A percentile compares a stretch with the other conserved stretches of the same genome.
Evolutionary conservation across 2,113 vertebrate species (phyloP).

Genomic region (Amphiprion ocellaris): DNA sequence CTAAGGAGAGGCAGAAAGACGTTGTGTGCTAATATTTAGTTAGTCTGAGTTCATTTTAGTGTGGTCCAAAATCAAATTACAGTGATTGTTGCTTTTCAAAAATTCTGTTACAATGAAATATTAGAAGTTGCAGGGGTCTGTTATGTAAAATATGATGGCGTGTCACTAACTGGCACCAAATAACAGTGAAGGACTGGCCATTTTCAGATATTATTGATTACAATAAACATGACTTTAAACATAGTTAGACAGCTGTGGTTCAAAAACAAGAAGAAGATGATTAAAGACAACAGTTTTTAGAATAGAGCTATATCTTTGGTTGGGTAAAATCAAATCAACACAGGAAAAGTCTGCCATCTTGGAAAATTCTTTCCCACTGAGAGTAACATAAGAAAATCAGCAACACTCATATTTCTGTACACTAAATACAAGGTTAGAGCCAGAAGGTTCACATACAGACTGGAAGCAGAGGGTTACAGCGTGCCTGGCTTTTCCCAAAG

Average conservation of each 20-base stretch:
- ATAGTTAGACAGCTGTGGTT: not conserved
- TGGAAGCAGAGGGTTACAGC: too few species aligned
- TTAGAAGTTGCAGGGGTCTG: conserved; percentile 31
- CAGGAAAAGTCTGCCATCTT: too few species aligned
- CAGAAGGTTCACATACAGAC: too few species aligned
- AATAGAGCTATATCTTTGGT: not conserved
- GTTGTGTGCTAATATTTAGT: conserved; percentile 64
- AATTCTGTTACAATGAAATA: conserved; percentile 40
- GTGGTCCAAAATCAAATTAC: conserved; percentile 59
- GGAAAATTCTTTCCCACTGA: too few species aligned
- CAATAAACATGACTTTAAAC: not conserved
- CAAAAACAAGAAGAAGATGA: not conserved
- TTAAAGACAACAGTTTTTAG: not conserved
- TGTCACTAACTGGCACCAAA: conserved; percentile 43
- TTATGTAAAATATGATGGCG: conserved; percentile 31
- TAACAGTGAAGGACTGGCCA: conserved; percentile 36
- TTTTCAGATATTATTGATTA: conserved; percentile 17
- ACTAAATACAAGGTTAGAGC: not conserved
- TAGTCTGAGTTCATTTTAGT: conserved; percentile 57
- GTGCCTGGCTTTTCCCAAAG: too few species aligned
- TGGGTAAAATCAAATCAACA: not conserved
- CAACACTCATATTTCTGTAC: not conserved
- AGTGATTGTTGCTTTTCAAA: conserved; percentile 62
- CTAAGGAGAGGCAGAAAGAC: conserved; percentile 34
- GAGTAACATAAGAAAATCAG: too few species aligned